These are phyloP conservation scores for Typhlichthys eigenmanni DNA, from an alignment of 2,797 vertebrate species.

Conservation along the genomic window DNA sequence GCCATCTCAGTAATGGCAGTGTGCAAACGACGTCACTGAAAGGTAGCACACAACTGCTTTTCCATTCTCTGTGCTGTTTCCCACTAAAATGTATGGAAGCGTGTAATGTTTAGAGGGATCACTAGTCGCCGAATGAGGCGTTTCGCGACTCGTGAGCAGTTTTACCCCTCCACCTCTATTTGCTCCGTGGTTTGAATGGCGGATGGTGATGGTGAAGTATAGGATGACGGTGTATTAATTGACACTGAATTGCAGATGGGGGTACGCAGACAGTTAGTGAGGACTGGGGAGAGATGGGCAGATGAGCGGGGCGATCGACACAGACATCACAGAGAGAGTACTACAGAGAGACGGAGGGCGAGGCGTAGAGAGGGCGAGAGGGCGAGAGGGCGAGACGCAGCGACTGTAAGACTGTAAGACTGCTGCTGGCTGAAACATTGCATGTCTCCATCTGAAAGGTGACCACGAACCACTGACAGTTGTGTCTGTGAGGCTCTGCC, in stretches of 20 bases:
- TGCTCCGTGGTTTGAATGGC: not conserved
- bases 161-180: not conserved
- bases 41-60: conserved; percentile 4
- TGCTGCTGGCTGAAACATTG: too few species aligned
- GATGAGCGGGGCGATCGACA: not conserved
- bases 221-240: not conserved
- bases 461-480: too few species aligned
- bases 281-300: conserved; percentile 16
- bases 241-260: not conserved
- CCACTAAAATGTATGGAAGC: not conserved
- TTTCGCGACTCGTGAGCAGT: conserved; percentile 1
- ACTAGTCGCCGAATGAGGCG: conserved; percentile 17
- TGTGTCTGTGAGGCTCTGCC: too few species aligned
- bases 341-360: conserved; percentile 12
- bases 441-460: too few species aligned
- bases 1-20: conserved; percentile 18
- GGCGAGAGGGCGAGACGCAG: not conserved
- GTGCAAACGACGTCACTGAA: conserved; percentile 16
- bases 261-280: not conserved
- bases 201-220: not conserved
- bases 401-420: not conserved
- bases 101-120: conserved; percentile 2
- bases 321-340: conserved; percentile 17
- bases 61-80: not conserved
- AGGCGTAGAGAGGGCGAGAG: not conserved